phyloP scores from a whole-genome alignment of 2,888 invertebrate species.

The Tortrix viridana region DNA sequence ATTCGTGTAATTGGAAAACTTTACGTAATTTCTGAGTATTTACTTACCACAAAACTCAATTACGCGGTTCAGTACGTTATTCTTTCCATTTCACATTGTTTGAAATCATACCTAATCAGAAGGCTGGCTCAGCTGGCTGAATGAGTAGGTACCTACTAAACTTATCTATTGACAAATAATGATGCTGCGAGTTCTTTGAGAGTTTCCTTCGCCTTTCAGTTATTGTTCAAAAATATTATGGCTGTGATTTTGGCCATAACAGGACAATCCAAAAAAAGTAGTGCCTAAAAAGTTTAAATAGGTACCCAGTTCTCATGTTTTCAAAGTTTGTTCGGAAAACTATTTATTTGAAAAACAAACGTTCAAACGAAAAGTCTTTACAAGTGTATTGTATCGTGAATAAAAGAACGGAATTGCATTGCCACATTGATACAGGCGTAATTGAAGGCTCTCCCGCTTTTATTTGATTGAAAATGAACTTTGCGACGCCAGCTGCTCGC shows the following conservation, averaged over 20 bases:
- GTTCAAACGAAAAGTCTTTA: background rate
- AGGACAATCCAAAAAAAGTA: no score
- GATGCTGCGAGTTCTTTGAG: no score
- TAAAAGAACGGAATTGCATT: conserved; percentile 18
- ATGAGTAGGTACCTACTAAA: no score
- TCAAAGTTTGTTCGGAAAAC: background rate
- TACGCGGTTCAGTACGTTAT: conserved; percentile 22
- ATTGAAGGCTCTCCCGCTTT: conserved; percentile 47
- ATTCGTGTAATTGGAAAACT: conserved; percentile 28
- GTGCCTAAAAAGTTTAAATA: no score
- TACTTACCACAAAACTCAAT: conserved; percentile 31
- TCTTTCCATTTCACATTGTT: conserved; percentile 8
- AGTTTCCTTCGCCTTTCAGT: no score
- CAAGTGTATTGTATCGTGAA: background rate
- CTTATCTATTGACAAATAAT: no score
- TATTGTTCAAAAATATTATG: no score
- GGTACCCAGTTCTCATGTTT: no score
- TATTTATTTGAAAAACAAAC: background rate
- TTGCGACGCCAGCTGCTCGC: conserved; percentile 56
- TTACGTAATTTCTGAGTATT: conserved; percentile 28
- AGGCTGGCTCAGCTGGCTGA: background rate
- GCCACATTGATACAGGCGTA: conserved; percentile 33
- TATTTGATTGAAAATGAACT: conserved; percentile 64
- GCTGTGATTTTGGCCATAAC: no score
- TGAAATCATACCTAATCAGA: conserved; percentile 7